Evolutionary conservation across 2,888 invertebrate genomes (phyloP), one percentile per base, ranked within the genome.

Genomic region (Xestia xanthographa): DNA sequence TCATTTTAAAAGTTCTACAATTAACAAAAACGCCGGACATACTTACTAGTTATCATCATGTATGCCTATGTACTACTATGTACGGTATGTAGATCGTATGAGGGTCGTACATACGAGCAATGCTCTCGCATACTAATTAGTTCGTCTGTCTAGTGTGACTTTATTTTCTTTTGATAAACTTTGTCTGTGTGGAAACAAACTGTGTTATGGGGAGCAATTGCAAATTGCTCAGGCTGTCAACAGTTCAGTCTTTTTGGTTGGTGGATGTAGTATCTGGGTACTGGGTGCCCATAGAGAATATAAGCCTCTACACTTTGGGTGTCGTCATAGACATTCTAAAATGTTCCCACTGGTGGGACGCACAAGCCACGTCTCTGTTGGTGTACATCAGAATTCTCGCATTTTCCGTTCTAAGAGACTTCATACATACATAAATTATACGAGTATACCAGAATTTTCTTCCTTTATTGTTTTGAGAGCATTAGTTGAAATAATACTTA

Each of bases 151-250:
- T 71, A 62, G 22, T 22, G 26, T 8, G 22, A 41, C 26, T 48
- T 41, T 72, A 72, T 56, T 69, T 72, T 43, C 29, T 68, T 12
- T 34, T 56, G 43, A 69, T 56, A 34, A 43, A 56, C 69, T 69
- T 72, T 68, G 53, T 17, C 22, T 67, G 17, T 41, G 8, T 43
- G 0, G n/a, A 45, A 63, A 43, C 22, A 29, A 70, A 70, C 63
- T 38, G 5, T 53, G 4, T 22, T 69, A 6, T 9, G 48, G 9
- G 5, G 14, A 34, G 22, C 22, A 26, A 45, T 45, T 45, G 17
- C 17, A 17, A 45, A 43, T 14, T 14, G 14, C 43, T 14, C 4
- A 56, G 56, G 26, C 14, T 26, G 66, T 22, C 29, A 29, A 34
- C 5, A 14, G 14, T 22, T 22, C 29, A 22, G 5, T 22, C 1